These are phyloP conservation scores for Haliclystus octoradiatus DNA, from an alignment of 30 jellyfish, hydroid and myxozoan genomes.

Conservation along the genomic window DNA sequence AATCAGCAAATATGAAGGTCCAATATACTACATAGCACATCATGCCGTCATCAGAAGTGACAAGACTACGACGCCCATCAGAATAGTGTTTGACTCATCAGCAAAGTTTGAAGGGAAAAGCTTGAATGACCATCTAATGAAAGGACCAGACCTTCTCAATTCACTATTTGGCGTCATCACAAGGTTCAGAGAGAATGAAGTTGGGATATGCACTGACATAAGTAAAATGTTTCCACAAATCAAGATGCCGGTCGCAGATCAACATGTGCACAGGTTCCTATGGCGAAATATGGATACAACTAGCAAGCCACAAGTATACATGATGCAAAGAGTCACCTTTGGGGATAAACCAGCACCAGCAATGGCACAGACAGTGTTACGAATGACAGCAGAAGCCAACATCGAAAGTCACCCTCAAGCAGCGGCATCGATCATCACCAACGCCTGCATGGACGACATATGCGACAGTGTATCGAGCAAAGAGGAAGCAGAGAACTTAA, in stretches of 20 bases:
- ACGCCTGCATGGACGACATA: conserved; percentile 38
- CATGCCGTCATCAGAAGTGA: conserved; percentile 32
- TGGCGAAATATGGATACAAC: conserved; percentile 22
- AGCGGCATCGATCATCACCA: conserved; percentile 8
- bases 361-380: conserved; percentile 35
- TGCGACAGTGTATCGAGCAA: conserved; percentile 21
- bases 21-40: conserved; percentile 53
- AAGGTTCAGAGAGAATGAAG: conserved; percentile 1
- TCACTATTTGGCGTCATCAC: too few relatives aligned
- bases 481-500: conserved; percentile 33
- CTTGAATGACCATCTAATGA: conserved; percentile 47
- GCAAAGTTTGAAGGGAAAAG: conserved; percentile 23
- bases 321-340: conserved; percentile 28
- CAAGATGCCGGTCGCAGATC: conserved; percentile 19
- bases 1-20: conserved; percentile 25
- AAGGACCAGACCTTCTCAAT: conserved; percentile 61
- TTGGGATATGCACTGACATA: conserved; percentile 20
- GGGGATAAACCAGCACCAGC: conserved; percentile 49
- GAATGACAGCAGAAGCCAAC: conserved; percentile 21
- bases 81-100: conserved; percentile 9
- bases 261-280: conserved; percentile 39
- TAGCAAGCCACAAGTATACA: conserved; percentile 15
- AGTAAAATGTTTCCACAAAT: conserved; percentile 26
- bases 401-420: conserved; percentile 22
- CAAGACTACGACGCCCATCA: conserved; percentile 9